Percentiles rank a stretch among this genome's conserved stretches.
Conservation (phyloP, 2,797 vertebrate genomes). For the Masticophis lateralis region DNA sequence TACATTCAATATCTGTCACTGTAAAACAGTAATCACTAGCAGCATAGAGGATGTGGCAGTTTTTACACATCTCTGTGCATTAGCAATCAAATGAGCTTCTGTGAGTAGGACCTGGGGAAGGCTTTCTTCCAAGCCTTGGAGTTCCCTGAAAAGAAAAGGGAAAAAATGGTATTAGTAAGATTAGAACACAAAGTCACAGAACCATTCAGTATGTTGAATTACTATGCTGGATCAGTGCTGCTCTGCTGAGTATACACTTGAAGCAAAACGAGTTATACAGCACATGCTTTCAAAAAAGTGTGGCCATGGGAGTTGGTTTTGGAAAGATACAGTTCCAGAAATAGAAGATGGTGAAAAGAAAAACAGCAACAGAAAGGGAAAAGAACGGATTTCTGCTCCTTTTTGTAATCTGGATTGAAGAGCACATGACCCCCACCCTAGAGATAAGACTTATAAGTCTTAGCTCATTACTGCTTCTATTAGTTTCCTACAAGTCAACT, state of each 20-base stretch:
- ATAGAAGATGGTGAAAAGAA: not conserved
- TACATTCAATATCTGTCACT: constrained; percentile 83
- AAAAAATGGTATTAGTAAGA: constrained; percentile 32
- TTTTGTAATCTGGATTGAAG: not conserved
- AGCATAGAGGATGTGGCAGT: constrained; percentile 68
- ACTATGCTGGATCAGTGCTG: not conserved
- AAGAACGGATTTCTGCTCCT: not conserved
- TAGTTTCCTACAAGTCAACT: not conserved
- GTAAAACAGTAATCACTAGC: constrained; percentile 80
- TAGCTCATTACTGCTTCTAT: not conserved
- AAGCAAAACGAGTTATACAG: not conserved
- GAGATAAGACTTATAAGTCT: not conserved
- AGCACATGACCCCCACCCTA: not conserved
- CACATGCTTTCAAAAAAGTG: constrained; percentile 13
- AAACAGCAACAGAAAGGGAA: not conserved
- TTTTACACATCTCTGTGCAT: constrained; percentile 42
- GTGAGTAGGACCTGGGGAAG: constrained; percentile 86
- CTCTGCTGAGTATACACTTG: not conserved
- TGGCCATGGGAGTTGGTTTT: not conserved
- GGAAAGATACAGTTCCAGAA: not conserved
- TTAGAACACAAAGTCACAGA: constrained; percentile 1
- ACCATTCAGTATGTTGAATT: not conserved
- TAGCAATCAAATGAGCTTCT: constrained; percentile 84
- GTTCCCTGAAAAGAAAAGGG: constrained; percentile 79
- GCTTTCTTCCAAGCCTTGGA: constrained; percentile 89